Evolutionary conservation across 2,797 vertebrate genomes (phyloP), one percentile per base, ranked within the genome.

Genomic region (Discoglossus pictus): DNA sequence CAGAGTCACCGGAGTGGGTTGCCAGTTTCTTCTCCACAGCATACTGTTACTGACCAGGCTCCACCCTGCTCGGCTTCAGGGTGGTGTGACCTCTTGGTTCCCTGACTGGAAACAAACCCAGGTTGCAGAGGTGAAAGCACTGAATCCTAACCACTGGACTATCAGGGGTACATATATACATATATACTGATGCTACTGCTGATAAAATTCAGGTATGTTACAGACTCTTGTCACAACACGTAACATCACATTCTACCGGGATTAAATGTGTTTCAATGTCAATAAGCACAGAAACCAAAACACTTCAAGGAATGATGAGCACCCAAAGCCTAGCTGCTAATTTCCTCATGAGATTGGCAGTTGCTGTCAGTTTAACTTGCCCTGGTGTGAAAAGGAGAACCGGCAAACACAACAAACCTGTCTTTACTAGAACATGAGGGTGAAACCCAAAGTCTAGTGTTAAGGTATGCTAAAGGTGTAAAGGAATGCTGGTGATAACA

Each of bases 361-460:
- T 21, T 59, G 71, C 27, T 51, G 42, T 56, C 69, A 78, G 50
- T 61, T 65, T 63, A 72, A 62, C 27, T 73, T 35, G 73, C 74
- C 40, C 46, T 16, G 53, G 67, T 61, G 55, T 13, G 11, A 20
- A 56, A 56, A 52, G 42, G 6, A 68, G 18, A 72, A 15, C 23
- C 47, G 42, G 39, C 44, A 73, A 71, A 21, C 1, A 13, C 67
- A 74, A 59, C 42, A 69, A 42, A 23, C 54, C 71, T n/a, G 24
- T 56, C 61, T 27, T 60, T 66, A 8, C 38, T 53, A 44, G 65
- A 66, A 11, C 61, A 8, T 0, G 0, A 10, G 20, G 25, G 44
- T 11, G 21, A 7, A 25, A 74, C 58, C 56, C 9, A 39, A 54
- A 42, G 3, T 13, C 16, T 17, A 2, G 20, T 44, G 9, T 7